Conservation (phyloP, 2,888 invertebrate species). For the Stramonita haemastoma region DNA sequence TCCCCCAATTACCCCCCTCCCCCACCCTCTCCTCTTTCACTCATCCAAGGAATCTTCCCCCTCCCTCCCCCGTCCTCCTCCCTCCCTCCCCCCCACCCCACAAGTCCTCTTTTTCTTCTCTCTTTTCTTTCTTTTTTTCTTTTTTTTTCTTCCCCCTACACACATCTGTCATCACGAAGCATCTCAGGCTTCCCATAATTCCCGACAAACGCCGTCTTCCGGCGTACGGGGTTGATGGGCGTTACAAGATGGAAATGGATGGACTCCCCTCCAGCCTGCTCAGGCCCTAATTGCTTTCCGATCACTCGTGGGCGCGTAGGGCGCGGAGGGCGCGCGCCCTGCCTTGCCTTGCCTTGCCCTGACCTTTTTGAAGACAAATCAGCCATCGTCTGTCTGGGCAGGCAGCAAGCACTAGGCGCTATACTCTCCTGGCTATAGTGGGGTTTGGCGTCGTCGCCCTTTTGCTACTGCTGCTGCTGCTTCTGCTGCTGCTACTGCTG, state of each 20-base stretch:
- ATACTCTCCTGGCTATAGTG: too few relatives aligned
- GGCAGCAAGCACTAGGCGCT: too few relatives aligned
- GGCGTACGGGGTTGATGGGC: not conserved
- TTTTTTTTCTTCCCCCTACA: too few relatives aligned
- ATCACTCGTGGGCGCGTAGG: not conserved
- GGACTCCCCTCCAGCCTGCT: not conserved
- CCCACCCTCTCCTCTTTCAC: not conserved
- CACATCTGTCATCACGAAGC: constrained; percentile 9
- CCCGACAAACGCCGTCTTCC: constrained; percentile 12
- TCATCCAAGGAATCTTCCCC: too few relatives aligned
- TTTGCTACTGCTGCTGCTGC: too few relatives aligned
- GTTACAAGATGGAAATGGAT: constrained; percentile 20
- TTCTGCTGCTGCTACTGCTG: too few relatives aligned
- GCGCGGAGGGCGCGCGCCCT: too few relatives aligned
- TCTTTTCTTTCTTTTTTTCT: not conserved
- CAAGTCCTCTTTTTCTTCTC: not conserved
- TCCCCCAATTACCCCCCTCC: too few relatives aligned
- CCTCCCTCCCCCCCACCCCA: not conserved
- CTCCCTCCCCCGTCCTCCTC: not conserved
- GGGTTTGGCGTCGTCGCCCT: too few relatives aligned
- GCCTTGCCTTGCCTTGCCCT: too few relatives aligned
- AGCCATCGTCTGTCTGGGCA: not conserved
- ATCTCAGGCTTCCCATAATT: constrained; percentile 9
- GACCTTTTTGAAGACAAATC: constrained; percentile 18
- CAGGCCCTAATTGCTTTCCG: constrained; percentile 2